Conservation (phyloP, 1,140 invertebrate genomes). For the Trichonephila clavipes region DNA sequence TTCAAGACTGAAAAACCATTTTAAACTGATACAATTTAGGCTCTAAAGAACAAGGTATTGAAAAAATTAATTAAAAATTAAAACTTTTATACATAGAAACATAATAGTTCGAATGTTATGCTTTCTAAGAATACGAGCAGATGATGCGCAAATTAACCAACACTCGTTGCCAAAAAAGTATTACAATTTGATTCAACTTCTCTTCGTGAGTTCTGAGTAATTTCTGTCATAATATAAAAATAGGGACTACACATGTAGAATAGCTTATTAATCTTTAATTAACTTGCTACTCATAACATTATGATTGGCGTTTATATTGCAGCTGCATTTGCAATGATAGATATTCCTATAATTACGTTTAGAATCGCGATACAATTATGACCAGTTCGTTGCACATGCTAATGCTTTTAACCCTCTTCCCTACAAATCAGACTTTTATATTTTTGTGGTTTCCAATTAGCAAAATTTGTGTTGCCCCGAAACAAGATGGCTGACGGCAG, state of each 20-base stretch:
- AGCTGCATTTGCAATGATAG: background rate
- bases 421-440: background rate
- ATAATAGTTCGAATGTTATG: background rate
- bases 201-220: background rate
- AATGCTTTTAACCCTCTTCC: constrained; percentile 30
- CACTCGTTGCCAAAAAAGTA: background rate
- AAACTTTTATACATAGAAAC: too few relatives aligned
- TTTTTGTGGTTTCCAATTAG: constrained; percentile 3
- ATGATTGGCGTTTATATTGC: background rate
- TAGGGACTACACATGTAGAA: background rate
- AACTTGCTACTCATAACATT: background rate
- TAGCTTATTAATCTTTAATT: background rate
- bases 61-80: too few relatives aligned
- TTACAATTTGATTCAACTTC: background rate
- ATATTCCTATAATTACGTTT: constrained; percentile 24
- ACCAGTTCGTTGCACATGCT: constrained; percentile 17
- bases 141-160: background rate
- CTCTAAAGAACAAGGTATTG: too few relatives aligned
- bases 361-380: background rate
- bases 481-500: background rate
- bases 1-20: too few relatives aligned
- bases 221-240: background rate
- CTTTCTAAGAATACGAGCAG: background rate
- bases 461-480: background rate
- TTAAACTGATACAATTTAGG: too few relatives aligned